Percentiles rank a stretch among this genome's conserved stretches.
Conservation (phyloP, 2,113 vertebrate genomes). For the Proterorhinus semilunaris region DNA sequence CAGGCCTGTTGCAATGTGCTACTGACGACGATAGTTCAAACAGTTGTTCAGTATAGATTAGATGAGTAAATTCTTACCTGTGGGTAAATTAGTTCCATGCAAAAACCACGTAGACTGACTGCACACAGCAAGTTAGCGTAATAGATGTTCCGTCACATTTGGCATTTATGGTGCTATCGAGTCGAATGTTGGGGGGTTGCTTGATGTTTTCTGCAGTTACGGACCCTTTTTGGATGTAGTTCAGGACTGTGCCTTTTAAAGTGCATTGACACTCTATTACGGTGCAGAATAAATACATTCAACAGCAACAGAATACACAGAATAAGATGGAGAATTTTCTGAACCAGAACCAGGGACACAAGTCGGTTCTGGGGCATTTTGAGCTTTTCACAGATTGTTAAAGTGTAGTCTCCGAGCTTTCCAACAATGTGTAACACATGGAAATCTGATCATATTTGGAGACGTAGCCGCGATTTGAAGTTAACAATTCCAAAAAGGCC, state of each 20-base stretch:
- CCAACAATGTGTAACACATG: too few relatives aligned
- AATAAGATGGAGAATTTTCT: not conserved
- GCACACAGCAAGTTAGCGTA: constrained; percentile 52
- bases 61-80: constrained; percentile 12
- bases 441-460: too few relatives aligned
- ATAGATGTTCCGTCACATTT: not conserved
- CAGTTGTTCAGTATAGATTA: too few relatives aligned
- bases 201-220: not conserved
- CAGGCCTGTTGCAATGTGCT: too few relatives aligned
- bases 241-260: not conserved
- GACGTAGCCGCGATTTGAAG: too few relatives aligned
- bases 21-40: too few relatives aligned
- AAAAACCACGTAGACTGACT: constrained; percentile 21
- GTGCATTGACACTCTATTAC: constrained; percentile 61
- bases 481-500: too few relatives aligned
- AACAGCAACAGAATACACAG: not conserved
- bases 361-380: too few relatives aligned
- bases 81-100: accelerated
- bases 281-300: not conserved
- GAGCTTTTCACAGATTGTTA: too few relatives aligned
- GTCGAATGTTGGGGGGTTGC: constrained; percentile 41
- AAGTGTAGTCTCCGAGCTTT: too few relatives aligned
- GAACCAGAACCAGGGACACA: too few relatives aligned
- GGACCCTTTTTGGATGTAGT: constrained; percentile 27
- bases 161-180: constrained; percentile 3